Conservation (phyloP, 2,113 vertebrate species). For the Pedetes capensis region DNA sequence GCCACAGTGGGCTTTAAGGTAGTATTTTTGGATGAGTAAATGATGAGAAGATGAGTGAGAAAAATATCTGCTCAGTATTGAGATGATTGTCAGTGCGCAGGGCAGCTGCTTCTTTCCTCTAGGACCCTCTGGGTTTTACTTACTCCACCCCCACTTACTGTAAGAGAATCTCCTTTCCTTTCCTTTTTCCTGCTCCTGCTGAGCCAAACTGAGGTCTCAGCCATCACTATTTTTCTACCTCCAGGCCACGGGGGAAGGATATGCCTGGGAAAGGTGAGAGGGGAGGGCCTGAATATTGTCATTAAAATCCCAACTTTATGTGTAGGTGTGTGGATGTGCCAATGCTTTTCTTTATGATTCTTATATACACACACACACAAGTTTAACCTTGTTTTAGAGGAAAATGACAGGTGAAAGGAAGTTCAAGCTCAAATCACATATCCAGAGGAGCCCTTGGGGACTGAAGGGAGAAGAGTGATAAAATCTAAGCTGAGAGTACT, state of each 20-base stretch:
- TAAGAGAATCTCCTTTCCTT: neutral
- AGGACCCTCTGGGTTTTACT: neutral
- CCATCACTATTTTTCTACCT: fast-evolving
- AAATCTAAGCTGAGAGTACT: neutral
- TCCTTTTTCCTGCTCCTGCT: neutral
- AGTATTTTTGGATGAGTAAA: neutral
- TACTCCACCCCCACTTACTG: neutral
- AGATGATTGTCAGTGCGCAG: neutral
- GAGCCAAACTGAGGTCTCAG: neutral
- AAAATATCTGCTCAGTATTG: neutral
- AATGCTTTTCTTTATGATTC: neutral
- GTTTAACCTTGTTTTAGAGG: neutral
- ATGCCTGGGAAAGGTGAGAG: neutral
- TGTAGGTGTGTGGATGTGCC: neutral
- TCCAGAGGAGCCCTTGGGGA: neutral
- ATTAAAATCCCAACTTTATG: neutral
- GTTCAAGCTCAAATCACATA: neutral
- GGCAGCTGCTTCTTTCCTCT: neutral
- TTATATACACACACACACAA: too few relatives aligned
- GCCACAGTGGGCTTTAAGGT: neutral
- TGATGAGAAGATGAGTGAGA: neutral
- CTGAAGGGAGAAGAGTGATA: neutral
- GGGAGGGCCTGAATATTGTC: neutral
- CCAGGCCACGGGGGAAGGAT: neutral
- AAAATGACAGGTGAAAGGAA: neutral